Conservation (phyloP, 1,140 invertebrate species). For the Patella vulgata region DNA sequence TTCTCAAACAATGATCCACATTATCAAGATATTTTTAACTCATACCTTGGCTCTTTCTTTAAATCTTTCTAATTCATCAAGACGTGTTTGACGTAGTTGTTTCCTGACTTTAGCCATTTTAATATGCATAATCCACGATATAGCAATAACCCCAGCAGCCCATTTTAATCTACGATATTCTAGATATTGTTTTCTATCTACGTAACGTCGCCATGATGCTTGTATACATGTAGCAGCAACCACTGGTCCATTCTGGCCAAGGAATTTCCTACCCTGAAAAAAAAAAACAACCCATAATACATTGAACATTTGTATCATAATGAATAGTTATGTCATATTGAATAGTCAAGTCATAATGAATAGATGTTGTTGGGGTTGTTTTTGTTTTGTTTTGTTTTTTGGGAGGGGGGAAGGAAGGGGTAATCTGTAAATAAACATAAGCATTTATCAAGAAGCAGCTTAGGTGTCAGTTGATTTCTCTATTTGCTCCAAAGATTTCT, state of each 20-base stretch:
- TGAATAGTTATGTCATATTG: too few species aligned
- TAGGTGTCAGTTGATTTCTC: too few species aligned
- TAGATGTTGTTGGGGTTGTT: background rate
- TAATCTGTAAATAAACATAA: background rate
- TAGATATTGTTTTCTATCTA: conserved; percentile 58
- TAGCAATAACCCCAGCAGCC: conserved; percentile 67
- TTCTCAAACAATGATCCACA: too few species aligned
- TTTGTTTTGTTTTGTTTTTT: background rate
- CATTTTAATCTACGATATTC: conserved; percentile 64
- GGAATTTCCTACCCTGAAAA: conserved; percentile 55
- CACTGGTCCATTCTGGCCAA: conserved; percentile 52
- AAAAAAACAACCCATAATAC: background rate
- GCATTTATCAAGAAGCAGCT: background rate
- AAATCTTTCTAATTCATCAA: conserved; percentile 57
- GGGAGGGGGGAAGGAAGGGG: background rate
- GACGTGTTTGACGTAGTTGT: conserved; percentile 54
- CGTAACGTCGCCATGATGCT: conserved; percentile 56
- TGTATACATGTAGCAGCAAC: conserved; percentile 63
- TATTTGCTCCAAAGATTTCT: too few species aligned
- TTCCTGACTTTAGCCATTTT: conserved; percentile 62
- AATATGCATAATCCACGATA: conserved; percentile 66
- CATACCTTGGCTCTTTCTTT: conserved; percentile 56
- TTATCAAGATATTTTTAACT: too few species aligned
- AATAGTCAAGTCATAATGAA: too few species aligned
- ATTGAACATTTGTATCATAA: background rate